Evolutionary conservation across 2,888 invertebrate genomes (phyloP).

Genomic region (Euphydryas editha): DNA sequence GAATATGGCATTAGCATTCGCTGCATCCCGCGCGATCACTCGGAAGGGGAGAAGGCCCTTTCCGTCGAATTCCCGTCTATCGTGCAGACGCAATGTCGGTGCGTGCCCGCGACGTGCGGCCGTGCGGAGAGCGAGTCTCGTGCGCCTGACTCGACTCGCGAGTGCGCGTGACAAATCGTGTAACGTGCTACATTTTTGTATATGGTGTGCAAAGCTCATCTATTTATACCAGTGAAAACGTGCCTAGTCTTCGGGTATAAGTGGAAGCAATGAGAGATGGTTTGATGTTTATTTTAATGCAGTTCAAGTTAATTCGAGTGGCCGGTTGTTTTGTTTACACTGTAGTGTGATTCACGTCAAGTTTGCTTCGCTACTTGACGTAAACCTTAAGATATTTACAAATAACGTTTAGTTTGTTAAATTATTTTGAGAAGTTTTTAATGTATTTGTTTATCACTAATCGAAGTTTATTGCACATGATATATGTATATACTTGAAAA

Average conservation of each 20-base stretch:
- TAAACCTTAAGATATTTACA: conserved; percentile 45
- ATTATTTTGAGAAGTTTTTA: conserved; percentile 9
- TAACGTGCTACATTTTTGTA: conserved; percentile 69
- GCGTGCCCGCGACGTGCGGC: conserved; percentile 69
- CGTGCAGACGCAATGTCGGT: conserved; percentile 74
- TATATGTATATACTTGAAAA: not conserved
- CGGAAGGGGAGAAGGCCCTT: conserved; percentile 79
- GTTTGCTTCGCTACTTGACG: conserved; percentile 54
- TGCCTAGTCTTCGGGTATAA: conserved; percentile 54
- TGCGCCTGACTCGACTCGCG: conserved; percentile 55
- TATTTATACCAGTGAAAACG: conserved; percentile 67
- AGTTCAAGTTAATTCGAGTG: conserved; percentile 66
- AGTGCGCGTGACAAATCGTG: conserved; percentile 56
- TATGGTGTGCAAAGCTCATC: conserved; percentile 67
- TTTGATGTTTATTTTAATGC: conserved; percentile 70
- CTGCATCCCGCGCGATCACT: conserved; percentile 80
- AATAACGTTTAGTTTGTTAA: conserved; percentile 9
- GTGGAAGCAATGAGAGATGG: conserved; percentile 61
- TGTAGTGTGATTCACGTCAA: conserved; percentile 66
- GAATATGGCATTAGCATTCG: conserved; percentile 66
- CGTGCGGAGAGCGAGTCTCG: conserved; percentile 50
- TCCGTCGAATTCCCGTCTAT: conserved; percentile 72
- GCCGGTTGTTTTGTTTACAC: conserved; percentile 68
- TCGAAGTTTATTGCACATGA: not conserved
- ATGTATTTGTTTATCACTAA: not conserved